Conservation (phyloP, 2,113 vertebrate species). For the Macquaria ambigua region DNA sequence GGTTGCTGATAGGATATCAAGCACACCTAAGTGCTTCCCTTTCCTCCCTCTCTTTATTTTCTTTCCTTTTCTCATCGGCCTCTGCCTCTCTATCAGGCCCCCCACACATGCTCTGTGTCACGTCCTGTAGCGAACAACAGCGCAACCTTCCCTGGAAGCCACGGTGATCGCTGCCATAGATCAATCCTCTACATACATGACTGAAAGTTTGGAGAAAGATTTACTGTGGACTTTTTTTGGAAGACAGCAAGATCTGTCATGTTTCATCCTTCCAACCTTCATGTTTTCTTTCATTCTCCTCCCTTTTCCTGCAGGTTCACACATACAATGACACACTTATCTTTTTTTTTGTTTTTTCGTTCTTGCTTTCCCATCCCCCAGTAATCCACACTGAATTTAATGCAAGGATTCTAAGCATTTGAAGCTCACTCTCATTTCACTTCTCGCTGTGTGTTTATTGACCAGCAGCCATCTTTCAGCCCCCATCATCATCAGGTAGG, state of each 20-base stretch:
- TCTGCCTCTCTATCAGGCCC: slow-evolving; percentile 72
- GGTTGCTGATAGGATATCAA: slow-evolving; percentile 79
- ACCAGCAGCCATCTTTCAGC: slow-evolving; percentile 54
- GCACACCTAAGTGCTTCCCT: slow-evolving; percentile 83
- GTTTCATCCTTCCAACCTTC: slow-evolving; percentile 13
- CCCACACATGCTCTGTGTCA: slow-evolving; percentile 78
- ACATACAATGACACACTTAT: not conserved
- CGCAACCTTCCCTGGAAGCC: slow-evolving; percentile 66
- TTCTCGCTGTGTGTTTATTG: slow-evolving; percentile 41
- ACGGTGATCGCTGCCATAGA: slow-evolving; percentile 42
- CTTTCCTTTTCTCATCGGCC: slow-evolving; percentile 80
- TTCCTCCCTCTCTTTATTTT: slow-evolving; percentile 81
- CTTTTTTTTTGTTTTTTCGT: not conserved
- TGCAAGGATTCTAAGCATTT: slow-evolving; percentile 4
- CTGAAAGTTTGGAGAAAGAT: slow-evolving; percentile 43
- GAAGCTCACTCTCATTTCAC: slow-evolving; percentile 22
- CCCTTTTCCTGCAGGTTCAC: not conserved
- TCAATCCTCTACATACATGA: slow-evolving; percentile 46
- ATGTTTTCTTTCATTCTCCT: not conserved
- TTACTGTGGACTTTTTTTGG: slow-evolving; percentile 46
- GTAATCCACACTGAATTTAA: not conserved
- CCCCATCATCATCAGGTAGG: slow-evolving; percentile 52
- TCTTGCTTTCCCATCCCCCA: not conserved
- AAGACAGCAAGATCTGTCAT: slow-evolving; percentile 46
- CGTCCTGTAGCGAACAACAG: slow-evolving; percentile 78